These are phyloP conservation scores for Gobio occitaniae DNA, from an alignment of 2,797 vertebrate species.

Conservation along the genomic window DNA sequence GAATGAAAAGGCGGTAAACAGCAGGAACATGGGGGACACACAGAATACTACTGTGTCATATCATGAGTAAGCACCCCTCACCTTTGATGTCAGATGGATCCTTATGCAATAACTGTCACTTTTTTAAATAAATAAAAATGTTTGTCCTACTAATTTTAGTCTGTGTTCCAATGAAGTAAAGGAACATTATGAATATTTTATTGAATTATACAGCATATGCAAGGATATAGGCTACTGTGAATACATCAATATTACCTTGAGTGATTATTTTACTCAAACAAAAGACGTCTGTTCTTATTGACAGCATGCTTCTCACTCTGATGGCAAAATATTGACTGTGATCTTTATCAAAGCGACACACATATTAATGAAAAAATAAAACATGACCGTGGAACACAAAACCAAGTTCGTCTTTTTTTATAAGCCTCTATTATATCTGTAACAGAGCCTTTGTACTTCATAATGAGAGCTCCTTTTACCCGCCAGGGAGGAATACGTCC, in stretches of 20 bases:
- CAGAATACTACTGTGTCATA: constrained; percentile 1
- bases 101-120: not conserved
- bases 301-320: constrained; percentile 55
- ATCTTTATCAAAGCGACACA: constrained; percentile 65
- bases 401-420: constrained; percentile 59
- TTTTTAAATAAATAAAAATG: not conserved
- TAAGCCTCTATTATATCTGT: constrained; percentile 66
- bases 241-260: constrained; percentile 36
- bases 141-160: not conserved
- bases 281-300: constrained; percentile 53
- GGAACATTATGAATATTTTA: constrained; percentile 6
- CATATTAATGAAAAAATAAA: constrained; percentile 65
- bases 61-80: constrained; percentile 29
- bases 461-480: constrained; percentile 66
- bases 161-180: constrained; percentile 8
- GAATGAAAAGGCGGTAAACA: constrained; percentile 47
- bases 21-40: constrained; percentile 11
- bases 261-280: constrained; percentile 50
- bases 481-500: constrained; percentile 60
- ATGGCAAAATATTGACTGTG: constrained; percentile 75
- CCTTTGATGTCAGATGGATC: not conserved
- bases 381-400: constrained; percentile 59
- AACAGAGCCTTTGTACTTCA: constrained; percentile 65
- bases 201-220: constrained; percentile 7
- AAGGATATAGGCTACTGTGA: constrained; percentile 33